phyloP scores from a whole-genome alignment of 2,797 vertebrate genomes.

The Periophthalmus magnuspinnatus region DNA sequence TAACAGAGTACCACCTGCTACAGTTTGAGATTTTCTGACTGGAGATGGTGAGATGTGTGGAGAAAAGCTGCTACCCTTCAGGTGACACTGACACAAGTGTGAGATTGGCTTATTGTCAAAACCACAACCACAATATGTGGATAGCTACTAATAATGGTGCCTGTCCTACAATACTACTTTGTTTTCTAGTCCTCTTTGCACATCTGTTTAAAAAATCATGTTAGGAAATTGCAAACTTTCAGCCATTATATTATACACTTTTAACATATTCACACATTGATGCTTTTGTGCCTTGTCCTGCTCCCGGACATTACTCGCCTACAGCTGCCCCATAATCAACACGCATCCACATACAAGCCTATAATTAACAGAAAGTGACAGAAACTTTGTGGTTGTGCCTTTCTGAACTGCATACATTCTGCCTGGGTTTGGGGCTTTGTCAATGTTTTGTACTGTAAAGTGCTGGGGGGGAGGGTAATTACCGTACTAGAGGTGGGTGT shows the following conservation, averaged over 20 bases:
- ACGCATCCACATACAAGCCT: constrained; percentile 37
- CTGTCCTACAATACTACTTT: constrained; percentile 6
- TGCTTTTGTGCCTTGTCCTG: constrained; percentile 79
- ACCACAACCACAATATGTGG: neutral
- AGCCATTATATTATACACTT: constrained; percentile 16
- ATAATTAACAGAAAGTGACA: constrained; percentile 17
- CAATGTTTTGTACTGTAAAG: constrained; percentile 34
- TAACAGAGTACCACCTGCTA: neutral
- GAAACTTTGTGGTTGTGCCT: constrained; percentile 65
- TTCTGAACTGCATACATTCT: constrained; percentile 51
- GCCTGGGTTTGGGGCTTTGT: constrained; percentile 16
- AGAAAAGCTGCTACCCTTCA: neutral
- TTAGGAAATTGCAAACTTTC: constrained; percentile 30
- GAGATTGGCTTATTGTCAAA: neutral
- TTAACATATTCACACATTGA: constrained; percentile 29
- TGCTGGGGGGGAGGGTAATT: constrained; percentile 11
- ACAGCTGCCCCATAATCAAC: constrained; percentile 51
- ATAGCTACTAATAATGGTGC: constrained; percentile 25
- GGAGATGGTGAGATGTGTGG: neutral
- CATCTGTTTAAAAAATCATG: constrained; percentile 22
- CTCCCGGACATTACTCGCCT: constrained; percentile 51
- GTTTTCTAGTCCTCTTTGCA: constrained; percentile 37
- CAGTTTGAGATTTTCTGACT: neutral
- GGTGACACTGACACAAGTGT: constrained; percentile 2
- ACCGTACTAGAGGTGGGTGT: constrained; percentile 17